Conservation (phyloP, 1,140 invertebrate species). For the Cyclargus thomasi region DNA sequence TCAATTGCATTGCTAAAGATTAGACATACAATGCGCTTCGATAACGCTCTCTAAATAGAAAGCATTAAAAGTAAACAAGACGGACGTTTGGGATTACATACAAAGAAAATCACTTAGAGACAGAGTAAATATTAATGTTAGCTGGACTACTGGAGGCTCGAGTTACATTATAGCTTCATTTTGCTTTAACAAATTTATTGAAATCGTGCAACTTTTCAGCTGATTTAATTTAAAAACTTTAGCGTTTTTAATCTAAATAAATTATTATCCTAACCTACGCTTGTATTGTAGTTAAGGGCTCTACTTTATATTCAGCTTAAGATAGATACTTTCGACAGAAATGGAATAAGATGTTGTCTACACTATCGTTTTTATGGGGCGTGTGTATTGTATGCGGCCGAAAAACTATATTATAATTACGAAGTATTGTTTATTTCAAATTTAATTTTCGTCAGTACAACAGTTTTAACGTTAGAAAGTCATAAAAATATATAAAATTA, state of each 20-base stretch:
- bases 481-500: too few species aligned
- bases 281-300: too few species aligned
- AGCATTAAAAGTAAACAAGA: constrained; percentile 37
- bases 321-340: too few species aligned
- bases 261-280: too few species aligned
- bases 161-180: constrained; percentile 67
- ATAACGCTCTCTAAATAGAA: constrained; percentile 46
- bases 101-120: constrained; percentile 54
- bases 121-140: constrained; percentile 56
- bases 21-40: constrained; percentile 28
- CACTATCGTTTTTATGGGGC: too few species aligned
- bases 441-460: too few species aligned
- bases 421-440: too few species aligned
- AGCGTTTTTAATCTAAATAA: constrained; percentile 22
- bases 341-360: too few species aligned
- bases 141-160: constrained; percentile 51
- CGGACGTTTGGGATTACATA: constrained; percentile 52
- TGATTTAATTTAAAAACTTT: constrained; percentile 37
- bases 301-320: too few species aligned
- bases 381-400: too few species aligned
- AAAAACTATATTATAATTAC: too few species aligned
- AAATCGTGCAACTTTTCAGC: constrained; percentile 51
- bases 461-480: too few species aligned
- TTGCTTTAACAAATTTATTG: constrained; percentile 68
- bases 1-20: constrained; percentile 31